Evolutionary conservation across 2,888 invertebrate genomes (phyloP).

Genomic region (Pristionchus japonicus): DNA sequence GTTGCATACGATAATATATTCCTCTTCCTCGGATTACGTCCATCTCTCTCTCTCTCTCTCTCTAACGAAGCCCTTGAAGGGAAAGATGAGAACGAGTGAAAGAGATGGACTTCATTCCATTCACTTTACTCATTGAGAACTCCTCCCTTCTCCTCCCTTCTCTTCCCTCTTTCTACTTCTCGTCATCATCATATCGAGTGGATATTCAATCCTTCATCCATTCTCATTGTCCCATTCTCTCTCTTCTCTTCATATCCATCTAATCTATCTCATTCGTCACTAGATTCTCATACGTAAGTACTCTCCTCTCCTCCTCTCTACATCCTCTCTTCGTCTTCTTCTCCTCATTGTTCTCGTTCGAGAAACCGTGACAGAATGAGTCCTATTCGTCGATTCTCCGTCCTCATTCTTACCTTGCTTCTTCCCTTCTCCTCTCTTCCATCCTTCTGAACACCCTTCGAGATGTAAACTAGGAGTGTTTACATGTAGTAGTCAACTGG

Average conservation of each 20-base stretch:
- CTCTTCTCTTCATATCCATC: background rate
- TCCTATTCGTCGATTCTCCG: background rate
- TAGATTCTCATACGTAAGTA: background rate
- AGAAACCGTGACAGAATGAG: background rate
- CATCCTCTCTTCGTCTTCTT: background rate
- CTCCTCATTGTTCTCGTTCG: background rate
- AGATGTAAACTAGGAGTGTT: background rate
- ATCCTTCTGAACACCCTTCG: background rate
- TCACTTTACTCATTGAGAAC: background rate
- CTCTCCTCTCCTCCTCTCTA: background rate
- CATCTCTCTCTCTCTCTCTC: background rate
- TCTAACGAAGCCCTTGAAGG: background rate
- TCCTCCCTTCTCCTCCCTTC: background rate
- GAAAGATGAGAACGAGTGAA: background rate
- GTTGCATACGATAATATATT: slow-evolving; percentile 7
- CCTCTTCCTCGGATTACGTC: background rate
- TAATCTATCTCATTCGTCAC: background rate
- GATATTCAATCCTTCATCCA: background rate
- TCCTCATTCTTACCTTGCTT: background rate
- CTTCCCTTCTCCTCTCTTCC: background rate
- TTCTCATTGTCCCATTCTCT: background rate
- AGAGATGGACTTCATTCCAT: background rate
- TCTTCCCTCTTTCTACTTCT: too few relatives aligned
- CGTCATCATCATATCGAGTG: background rate
- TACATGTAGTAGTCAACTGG: background rate